A percentile compares a stretch with the other conserved stretches of the same genome.
Evolutionary conservation across 2,797 vertebrate genomes (phyloP).

Genomic region (Ctenosaura bakeri): DNA sequence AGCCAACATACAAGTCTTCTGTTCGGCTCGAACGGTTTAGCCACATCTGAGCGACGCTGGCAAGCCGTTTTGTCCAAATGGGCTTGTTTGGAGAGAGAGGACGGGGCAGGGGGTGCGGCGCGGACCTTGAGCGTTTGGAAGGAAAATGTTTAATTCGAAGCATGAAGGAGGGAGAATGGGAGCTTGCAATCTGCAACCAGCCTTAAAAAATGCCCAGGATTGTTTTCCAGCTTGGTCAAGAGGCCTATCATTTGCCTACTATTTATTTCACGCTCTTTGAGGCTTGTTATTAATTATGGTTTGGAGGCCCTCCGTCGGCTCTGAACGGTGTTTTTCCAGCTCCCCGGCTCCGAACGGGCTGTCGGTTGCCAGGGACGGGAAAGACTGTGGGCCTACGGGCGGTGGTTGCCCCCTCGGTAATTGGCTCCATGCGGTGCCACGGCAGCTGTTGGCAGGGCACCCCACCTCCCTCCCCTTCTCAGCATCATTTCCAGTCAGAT

Average conservation of each 20-base stretch:
- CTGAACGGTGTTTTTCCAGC: slow-evolving; percentile 14
- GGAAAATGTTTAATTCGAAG: neutral
- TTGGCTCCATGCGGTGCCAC: neutral
- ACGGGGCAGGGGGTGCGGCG: neutral
- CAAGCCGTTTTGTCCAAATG: neutral
- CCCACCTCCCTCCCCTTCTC: slow-evolving; percentile 29
- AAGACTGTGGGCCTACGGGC: slow-evolving; percentile 10
- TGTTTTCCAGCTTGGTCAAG: slow-evolving; percentile 2
- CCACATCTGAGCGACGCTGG: neutral
- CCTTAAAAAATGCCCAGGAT: slow-evolving; percentile 45
- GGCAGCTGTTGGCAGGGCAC: slow-evolving; percentile 42
- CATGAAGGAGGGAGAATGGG: neutral
- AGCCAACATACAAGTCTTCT: neutral
- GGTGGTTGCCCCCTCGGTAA: neutral
- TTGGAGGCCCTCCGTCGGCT: slow-evolving; percentile 55
- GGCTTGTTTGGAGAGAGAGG: neutral
- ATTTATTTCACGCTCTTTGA: slow-evolving; percentile 62
- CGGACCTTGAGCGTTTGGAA: neutral
- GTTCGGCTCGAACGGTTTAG: neutral
- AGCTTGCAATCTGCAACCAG: slow-evolving; percentile 31
- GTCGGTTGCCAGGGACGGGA: slow-evolving; percentile 23
- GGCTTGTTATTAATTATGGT: slow-evolving; percentile 65
- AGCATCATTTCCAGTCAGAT: slow-evolving; percentile 59
- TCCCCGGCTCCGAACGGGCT: slow-evolving; percentile 43
- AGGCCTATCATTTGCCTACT: slow-evolving; percentile 40